phyloP scores from a whole-genome alignment of 2,888 invertebrate species.

The Cheilosia pagana region DNA sequence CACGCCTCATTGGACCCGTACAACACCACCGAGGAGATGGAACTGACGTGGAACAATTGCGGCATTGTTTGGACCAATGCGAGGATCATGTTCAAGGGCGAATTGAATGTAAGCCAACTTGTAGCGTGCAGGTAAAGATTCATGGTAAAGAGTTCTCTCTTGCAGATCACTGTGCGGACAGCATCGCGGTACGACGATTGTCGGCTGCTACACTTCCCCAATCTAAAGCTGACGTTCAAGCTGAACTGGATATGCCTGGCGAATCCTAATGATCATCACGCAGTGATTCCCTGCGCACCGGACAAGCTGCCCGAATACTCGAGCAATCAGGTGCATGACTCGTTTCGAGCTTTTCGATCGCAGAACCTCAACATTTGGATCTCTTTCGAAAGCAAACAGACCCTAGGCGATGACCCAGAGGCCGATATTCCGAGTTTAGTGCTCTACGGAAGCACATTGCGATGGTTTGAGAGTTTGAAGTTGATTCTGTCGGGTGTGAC shows the following conservation, averaged over 20 bases:
- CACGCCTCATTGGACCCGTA: slow-evolving; percentile 99
- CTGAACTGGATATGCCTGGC: slow-evolving; percentile 96
- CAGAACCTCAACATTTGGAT: slow-evolving; percentile 92
- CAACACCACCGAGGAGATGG: slow-evolving; percentile 99
- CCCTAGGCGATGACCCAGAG: slow-evolving; percentile 84
- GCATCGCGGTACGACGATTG: slow-evolving; percentile 99
- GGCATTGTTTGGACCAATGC: slow-evolving; percentile 98
- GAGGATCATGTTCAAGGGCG: slow-evolving; percentile 95
- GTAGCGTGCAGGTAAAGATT: not conserved
- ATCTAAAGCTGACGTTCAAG: slow-evolving; percentile 92
- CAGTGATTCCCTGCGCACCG: slow-evolving; percentile 97
- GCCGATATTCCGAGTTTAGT: slow-evolving; percentile 89
- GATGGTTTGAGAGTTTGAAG: slow-evolving; percentile 98
- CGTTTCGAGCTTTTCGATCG: slow-evolving; percentile 96
- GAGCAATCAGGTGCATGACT: slow-evolving; percentile 97
- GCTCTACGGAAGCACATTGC: slow-evolving; percentile 95
- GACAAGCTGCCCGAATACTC: slow-evolving; percentile 98
- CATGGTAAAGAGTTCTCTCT: not conserved
- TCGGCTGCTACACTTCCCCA: slow-evolving; percentile 94
- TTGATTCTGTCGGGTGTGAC: slow-evolving; percentile 96
- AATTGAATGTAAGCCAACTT: slow-evolving; percentile 89
- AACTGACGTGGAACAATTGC: slow-evolving; percentile 96
- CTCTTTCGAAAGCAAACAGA: slow-evolving; percentile 90
- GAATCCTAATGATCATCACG: slow-evolving; percentile 97
- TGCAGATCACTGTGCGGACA: slow-evolving; percentile 91